Base-by-base conservation (phyloP, 1,140 invertebrate species). In the Phymastichus coffea region DNA sequence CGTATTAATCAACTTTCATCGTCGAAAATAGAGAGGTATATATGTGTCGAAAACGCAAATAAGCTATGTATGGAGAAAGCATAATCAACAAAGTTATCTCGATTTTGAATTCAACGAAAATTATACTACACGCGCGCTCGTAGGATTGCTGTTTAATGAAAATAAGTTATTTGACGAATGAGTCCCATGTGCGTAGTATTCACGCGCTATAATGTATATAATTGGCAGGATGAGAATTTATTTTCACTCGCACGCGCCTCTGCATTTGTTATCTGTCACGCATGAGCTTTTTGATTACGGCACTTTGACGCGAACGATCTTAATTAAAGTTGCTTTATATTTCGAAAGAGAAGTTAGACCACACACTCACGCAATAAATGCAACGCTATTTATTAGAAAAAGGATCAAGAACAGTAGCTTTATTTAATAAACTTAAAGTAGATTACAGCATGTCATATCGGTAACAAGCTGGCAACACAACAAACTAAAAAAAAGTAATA, bases 111-210 rank as follows among this genome's bases (percentile, higher is more conserved):
- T 37, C 15, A 19, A 30, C 14, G 7, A 19, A 49, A 49, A 48
- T 48, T 19, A 49, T 49, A 19, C 2, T 2, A 20, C 2, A 20
- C 6, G 30, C 19, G 10, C 15, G n/a, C 8, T 20, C n/a, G n/a
- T n/a, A n/a, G n/a, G n/a, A n/a, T n/a, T 26, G 30, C 47, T 14
- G 25, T 47, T 48, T 49, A 20, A 23, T 33, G n/a, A 12, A 49
- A 49, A 49, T 49, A 15, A 49, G 28, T 20, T n/a, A 49, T 37
- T 37, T 20, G 47, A 28, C 30, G n/a, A 17, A 47, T 47, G 15
- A 10, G 2, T 15, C 17, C 25, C 7, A n/a, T n/a, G n/a, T n/a
- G n/a, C n/a, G n/a, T n/a, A n/a, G n/a, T n/a, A n/a, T n/a, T n/a
- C n/a, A n/a, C n/a, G n/a, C n/a, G n/a, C n/a, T n/a, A n/a, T n/a